Conservation (phyloP, 2,888 invertebrate genomes). For the Drosophila nr. fundita region DNA sequence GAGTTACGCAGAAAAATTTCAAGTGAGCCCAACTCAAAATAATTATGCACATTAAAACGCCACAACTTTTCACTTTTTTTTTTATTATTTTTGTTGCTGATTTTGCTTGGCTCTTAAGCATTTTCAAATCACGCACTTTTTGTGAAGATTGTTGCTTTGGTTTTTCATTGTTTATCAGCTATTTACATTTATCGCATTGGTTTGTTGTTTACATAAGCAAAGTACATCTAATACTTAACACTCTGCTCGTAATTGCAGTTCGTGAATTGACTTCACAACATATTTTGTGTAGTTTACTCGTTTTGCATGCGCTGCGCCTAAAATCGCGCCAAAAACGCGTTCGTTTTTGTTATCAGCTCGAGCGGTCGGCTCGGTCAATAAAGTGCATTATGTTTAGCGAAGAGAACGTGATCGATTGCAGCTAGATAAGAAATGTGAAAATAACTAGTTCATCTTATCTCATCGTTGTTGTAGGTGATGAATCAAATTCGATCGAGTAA, state of each 20-base stretch:
- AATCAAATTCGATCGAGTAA: conserved; percentile 5
- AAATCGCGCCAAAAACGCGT: conserved; percentile 33
- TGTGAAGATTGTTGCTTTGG: conserved; percentile 17
- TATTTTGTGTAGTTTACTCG: background rate
- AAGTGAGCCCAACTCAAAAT: conserved; percentile 40
- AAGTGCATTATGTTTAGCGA: conserved; percentile 24
- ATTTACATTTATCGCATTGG: conserved; percentile 23
- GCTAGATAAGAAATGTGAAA: conserved; percentile 29
- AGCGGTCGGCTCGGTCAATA: background rate
- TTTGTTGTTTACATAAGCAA: conserved; percentile 63
- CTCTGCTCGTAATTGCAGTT: conserved; percentile 21
- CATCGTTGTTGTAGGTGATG: background rate
- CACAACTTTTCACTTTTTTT: conserved; percentile 67
- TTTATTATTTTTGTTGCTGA: background rate
- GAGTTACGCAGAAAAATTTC: conserved; percentile 61
- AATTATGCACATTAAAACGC: conserved; percentile 69
- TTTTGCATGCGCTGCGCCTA: conserved; percentile 5
- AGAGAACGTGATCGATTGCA: conserved; percentile 58
- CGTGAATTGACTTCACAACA: conserved; percentile 31
- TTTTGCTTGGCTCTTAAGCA: conserved; percentile 20
- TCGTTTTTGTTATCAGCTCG: conserved; percentile 4
- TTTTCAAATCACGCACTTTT: conserved; percentile 70
- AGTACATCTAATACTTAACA: background rate
- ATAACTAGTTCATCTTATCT: conserved; percentile 12
- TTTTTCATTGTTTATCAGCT: conserved; percentile 55